A percentile compares a stretch with the other conserved stretches of the same genome.
These are phyloP conservation scores for Rhabdomys dilectus DNA, from an alignment of 2,113 vertebrate species.

Conservation along the genomic window DNA sequence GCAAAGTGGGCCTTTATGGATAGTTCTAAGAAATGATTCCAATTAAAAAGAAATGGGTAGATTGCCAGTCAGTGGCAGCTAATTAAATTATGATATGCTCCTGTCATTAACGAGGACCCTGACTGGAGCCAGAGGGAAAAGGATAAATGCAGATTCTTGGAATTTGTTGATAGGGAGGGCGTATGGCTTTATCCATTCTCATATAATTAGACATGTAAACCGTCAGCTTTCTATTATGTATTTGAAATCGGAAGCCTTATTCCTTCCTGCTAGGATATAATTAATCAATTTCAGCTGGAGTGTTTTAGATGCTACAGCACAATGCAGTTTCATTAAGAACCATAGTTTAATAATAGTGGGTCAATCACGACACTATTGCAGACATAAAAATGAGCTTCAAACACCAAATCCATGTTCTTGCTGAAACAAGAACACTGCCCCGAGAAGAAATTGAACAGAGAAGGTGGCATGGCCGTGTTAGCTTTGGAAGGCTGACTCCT, in stretches of 20 bases:
- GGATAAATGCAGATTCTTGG: constrained; percentile 72
- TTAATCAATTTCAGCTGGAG: constrained; percentile 83
- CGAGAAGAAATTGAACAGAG: neutral
- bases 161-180: constrained; percentile 61
- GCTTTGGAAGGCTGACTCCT: neutral
- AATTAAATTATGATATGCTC: constrained; percentile 76
- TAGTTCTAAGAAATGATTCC: constrained; percentile 73
- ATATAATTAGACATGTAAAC: constrained; percentile 81
- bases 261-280: constrained; percentile 82
- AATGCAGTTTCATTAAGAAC: constrained; percentile 82
- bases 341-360: constrained; percentile 76
- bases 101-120: constrained; percentile 71
- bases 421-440: neutral
- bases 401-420: neutral
- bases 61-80: constrained; percentile 77
- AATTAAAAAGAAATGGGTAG: constrained; percentile 77
- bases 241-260: constrained; percentile 82
- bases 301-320: constrained; percentile 67
- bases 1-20: constrained; percentile 72
- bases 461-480: neutral
- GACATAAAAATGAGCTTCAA: constrained; percentile 51
- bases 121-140: constrained; percentile 28
- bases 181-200: constrained; percentile 64
- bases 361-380: constrained; percentile 67
- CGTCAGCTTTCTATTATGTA: constrained; percentile 78